Evolutionary conservation across 2,888 invertebrate genomes (phyloP), one percentile per base, ranked within the genome.

Genomic region (Marasmarcha lunaedactyla): DNA sequence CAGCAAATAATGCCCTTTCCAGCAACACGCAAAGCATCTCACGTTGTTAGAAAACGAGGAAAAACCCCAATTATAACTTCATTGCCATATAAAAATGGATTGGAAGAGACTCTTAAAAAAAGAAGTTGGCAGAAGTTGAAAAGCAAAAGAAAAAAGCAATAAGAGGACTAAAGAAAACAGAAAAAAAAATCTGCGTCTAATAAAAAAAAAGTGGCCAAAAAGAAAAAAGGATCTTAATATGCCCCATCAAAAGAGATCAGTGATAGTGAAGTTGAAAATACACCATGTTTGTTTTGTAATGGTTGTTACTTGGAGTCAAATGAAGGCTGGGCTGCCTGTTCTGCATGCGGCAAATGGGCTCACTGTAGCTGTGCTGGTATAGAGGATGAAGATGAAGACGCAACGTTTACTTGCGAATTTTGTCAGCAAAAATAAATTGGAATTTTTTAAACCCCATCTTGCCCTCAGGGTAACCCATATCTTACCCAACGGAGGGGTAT

Each of bases 241-340:
- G 25, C 41, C 15, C 38, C 42, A 42, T 40, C 40, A 45, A 43
- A 40, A 42, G 45, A 11, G 41, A 35, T 42, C 42, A 43, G 43
- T 40, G 40, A 39, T 41, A 33, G 41, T 37, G 42, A 41, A 41
- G 44, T 42, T 33, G 38, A 37, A 41, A 37, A 45, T 36, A 35
- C 42, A 33, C 33, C 33, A 9, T 33, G 33, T n/a, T n/a, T 42
- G 38, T 42, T 39, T 41, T 45, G 45, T 40, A 13, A 38, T 30
- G 46, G 40, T 35, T 36, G 38, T 13, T 46, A 44, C 44, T 48
- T 42, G 37, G 44, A 33, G 42, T 48, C 48, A 20, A 44, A 41
- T 46, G 45, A 45, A 45, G 42, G 44, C 36, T 47, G 45, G 47
- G 37, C 42, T 42, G 36, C 40, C 40, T 45, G 44, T 42, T 45